These are phyloP conservation scores for Canis aureus DNA, from an alignment of 2,113 vertebrate genomes.

Conservation along the genomic window DNA sequence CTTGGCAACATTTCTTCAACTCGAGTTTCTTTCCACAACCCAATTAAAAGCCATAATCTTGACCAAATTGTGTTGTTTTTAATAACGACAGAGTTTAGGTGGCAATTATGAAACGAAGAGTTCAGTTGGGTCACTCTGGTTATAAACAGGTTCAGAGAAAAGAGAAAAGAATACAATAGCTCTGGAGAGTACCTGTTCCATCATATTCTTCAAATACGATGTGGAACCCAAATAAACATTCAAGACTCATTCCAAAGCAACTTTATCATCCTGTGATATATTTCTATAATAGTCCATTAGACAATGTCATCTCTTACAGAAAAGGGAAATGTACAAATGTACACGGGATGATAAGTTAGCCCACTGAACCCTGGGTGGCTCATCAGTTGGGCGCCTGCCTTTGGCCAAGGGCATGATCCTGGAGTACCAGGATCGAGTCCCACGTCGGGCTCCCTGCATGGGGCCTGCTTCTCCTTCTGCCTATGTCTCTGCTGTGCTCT, in stretches of 20 bases:
- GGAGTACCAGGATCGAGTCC: no score
- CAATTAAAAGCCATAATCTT: conserved; percentile 46
- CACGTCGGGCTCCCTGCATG: no score
- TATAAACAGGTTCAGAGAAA: not conserved
- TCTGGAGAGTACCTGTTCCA: not conserved
- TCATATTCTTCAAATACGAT: not conserved
- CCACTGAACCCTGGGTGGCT: no score
- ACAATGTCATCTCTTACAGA: not conserved
- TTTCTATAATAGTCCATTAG: not conserved
- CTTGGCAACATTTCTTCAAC: conserved; percentile 9
- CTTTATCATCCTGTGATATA: not conserved
- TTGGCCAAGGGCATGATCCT: no score
- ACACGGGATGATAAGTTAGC: not conserved
- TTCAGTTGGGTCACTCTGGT: not conserved
- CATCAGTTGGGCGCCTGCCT: no score
- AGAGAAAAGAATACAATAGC: not conserved
- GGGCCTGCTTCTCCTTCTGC: no score
- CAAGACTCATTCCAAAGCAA: not conserved
- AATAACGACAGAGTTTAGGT: conserved; percentile 44
- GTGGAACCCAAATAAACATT: not conserved
- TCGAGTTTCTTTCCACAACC: conserved; percentile 38
- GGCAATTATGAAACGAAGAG: not conserved
- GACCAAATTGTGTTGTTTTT: conserved; percentile 39
- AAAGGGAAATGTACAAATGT: not conserved
- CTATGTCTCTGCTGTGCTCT: no score